Conservation (phyloP, 2,113 vertebrate genomes). For the Peromyscus californicus region DNA sequence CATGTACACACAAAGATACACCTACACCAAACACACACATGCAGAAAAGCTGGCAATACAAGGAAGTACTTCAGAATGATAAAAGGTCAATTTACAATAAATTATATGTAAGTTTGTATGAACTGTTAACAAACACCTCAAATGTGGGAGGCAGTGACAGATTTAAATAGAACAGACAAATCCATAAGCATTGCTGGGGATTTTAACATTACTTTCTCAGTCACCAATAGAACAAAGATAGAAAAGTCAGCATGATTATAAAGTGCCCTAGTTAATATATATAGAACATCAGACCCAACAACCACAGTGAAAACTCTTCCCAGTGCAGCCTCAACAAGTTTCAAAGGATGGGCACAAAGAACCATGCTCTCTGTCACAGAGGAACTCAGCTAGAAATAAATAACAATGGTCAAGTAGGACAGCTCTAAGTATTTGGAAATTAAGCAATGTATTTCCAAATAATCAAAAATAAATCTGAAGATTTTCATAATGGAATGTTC, state of each 20-base stretch:
- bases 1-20: neutral
- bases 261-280: conserved; percentile 24
- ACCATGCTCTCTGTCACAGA: neutral
- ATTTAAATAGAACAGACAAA: neutral
- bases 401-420: neutral
- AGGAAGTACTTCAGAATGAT: neutral
- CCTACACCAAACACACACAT: neutral
- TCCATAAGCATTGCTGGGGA: neutral
- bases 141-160: neutral
- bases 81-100: neutral
- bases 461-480: conserved; percentile 2
- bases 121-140: neutral
- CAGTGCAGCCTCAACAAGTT: neutral
- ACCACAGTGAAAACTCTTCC: neutral
- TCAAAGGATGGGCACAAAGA: neutral
- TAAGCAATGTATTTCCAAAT: neutral
- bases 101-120: neutral
- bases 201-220: neutral
- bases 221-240: neutral
- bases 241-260: conserved; percentile 5
- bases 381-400: conserved; percentile 42
- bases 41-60: neutral
- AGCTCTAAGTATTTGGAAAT: neutral
- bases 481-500: neutral
- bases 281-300: neutral